Base-by-base conservation (phyloP, 2,888 invertebrate genomes). In the Drosophila cyrtoloma region DNA sequence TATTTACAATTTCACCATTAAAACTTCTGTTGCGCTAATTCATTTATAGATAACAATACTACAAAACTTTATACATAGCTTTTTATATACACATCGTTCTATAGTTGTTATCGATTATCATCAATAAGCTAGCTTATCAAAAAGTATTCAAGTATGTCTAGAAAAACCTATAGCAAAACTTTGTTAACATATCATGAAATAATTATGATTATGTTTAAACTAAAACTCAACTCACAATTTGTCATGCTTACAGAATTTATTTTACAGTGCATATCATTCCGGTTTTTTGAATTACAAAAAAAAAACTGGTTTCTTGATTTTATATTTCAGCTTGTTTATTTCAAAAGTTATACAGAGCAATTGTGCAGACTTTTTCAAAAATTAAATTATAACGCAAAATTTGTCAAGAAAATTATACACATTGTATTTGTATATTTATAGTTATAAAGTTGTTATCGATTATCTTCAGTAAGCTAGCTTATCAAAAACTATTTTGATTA, bases 1-100 rank as follows among this genome's bases (percentile, higher is more conserved):
- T 14, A 32, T 30, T 44, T 4, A 2, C 35, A 61, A 78, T 78
- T 80, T 78, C 81, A 71, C 58, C 55, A 78, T 14, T 32, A 51
- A 30, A 30, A 6, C 5, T 42, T n/a, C 2, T 6, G 5, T 60
- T 75, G 16, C 39, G 39, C 4, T 63, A 44, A 33, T 28, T 26
- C 3, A 30, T 51, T 57, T 60, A 47, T 75, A 79, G 28, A 39
- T 56, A 39, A 39, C 37, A 56, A 60, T 12, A 26, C 7, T 16
- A 16, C 16, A 7, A 16, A 4, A 16, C 4, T 16, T 2, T 26
- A 28, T 56, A 9, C 12, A 14, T 68, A 12, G 26, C 32, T 5
- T 28, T 44, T 30, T 37, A 26, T 42, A n/a, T 16, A 47, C 14
- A 16, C 35, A 5, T 35, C 14, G 33, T 33, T 16, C 33, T 12